Conservation (phyloP, 2,113 vertebrate genomes). For the Sitta europaea region DNA sequence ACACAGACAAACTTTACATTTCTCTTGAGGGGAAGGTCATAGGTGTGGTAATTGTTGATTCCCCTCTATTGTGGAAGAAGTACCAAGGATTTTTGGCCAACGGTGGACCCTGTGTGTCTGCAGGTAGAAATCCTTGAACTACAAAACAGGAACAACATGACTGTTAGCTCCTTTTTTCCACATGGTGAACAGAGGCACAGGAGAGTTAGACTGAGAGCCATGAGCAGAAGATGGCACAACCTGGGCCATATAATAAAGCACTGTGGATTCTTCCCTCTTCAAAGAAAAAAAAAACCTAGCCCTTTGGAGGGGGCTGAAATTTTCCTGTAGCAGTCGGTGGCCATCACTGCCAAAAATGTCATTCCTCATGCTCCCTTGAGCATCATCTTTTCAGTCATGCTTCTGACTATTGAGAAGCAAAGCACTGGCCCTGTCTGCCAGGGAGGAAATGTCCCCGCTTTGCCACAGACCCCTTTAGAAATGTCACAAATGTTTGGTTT, state of each 20-base stretch:
- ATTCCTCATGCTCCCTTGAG: not conserved
- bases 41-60: not conserved
- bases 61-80: not conserved
- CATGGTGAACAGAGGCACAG: not conserved
- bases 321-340: not conserved
- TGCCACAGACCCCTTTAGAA: not conserved
- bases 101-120: not conserved
- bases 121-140: not conserved
- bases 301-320: not conserved
- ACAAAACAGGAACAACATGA: not conserved
- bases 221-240: not conserved
- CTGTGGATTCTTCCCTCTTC: not conserved
- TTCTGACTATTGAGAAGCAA: not conserved
- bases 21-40: not conserved
- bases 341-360: not conserved
- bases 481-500: not conserved
- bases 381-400: not conserved
- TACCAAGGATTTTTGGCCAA: not conserved
- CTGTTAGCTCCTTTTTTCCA: not conserved
- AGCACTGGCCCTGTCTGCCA: not conserved
- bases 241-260: not conserved
- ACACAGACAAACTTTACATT: not conserved
- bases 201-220: not conserved
- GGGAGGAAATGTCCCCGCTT: not conserved
- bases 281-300: not conserved